A percentile compares a stretch with the other conserved stretches of the same genome.
Evolutionary conservation across 2,113 vertebrate genomes (phyloP).

Genomic region (Cricetomys ansorgei): DNA sequence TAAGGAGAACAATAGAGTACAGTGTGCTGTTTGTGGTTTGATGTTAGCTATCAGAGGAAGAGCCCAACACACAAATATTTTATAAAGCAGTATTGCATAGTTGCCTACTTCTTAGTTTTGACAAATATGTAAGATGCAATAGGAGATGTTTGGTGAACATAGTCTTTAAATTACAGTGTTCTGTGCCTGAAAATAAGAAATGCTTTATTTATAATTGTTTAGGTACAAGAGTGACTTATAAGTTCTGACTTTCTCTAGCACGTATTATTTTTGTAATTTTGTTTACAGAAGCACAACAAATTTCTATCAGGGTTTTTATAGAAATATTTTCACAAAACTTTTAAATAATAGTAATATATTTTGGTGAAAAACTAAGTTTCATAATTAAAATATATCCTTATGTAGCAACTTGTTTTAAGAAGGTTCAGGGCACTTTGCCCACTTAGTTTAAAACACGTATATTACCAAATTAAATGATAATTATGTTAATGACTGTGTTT

Average conservation of each 20-base stretch:
- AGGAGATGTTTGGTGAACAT: not conserved
- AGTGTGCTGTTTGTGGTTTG: not conserved
- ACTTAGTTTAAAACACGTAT: not conserved
- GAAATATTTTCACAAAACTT: not conserved
- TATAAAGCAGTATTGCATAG: not conserved
- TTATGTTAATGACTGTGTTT: not conserved
- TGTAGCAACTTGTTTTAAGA: not conserved
- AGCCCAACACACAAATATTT: not conserved
- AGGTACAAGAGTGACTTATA: not conserved
- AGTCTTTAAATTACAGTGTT: not conserved
- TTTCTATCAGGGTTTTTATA: not conserved
- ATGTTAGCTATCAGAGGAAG: not conserved
- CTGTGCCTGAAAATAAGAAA: slow-evolving; percentile 2
- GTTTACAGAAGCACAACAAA: not conserved
- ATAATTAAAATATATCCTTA: not conserved
- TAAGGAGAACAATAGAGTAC: not conserved
- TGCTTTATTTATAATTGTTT: not conserved
- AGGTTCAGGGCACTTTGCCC: not conserved
- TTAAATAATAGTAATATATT: slow-evolving; percentile 13
- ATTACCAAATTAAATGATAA: not conserved
- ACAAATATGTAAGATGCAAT: not conserved
- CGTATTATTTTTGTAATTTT: not conserved
- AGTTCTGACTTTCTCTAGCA: not conserved
- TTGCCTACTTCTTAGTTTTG: not conserved
- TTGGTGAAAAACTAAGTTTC: slow-evolving; percentile 5